Evolutionary conservation across 2,888 invertebrate species (phyloP).

Genomic region (Capitulum mitella): DNA sequence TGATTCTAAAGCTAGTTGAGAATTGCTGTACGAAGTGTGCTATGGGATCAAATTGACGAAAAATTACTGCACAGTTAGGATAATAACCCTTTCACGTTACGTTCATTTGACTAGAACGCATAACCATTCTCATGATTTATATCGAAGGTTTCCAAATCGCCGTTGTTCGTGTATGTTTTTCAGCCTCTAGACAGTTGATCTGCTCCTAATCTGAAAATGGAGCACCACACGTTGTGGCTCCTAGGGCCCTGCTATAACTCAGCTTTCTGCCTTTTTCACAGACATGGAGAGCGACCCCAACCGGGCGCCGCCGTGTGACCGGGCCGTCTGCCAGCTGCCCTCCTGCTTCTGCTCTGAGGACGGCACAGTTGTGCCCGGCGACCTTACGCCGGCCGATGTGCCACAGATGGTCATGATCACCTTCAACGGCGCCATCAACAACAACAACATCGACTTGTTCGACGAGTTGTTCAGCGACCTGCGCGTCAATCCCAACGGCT

Average conservation of each 20-base stretch:
- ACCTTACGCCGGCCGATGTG: constrained; percentile 46
- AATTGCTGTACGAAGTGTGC: too few relatives aligned
- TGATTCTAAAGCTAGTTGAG: too few relatives aligned
- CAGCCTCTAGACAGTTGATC: too few relatives aligned
- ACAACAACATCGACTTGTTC: constrained; percentile 88
- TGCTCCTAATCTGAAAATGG: neutral
- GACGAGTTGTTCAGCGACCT: constrained; percentile 84
- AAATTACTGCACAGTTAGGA: too few relatives aligned
- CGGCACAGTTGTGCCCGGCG: constrained; percentile 59
- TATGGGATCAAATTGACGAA: too few relatives aligned
- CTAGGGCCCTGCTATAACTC: too few relatives aligned
- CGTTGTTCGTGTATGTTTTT: too few relatives aligned
- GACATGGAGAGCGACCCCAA: constrained; percentile 74
- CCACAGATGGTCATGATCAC: constrained; percentile 93
- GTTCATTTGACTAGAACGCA: too few relatives aligned
- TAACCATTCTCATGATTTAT: too few relatives aligned
- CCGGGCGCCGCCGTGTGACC: constrained; percentile 82
- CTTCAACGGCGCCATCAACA: constrained; percentile 90
- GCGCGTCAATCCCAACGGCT: constrained; percentile 85
- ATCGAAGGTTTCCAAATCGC: too few relatives aligned
- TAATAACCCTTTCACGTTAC: too few relatives aligned
- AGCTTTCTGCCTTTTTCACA: neutral
- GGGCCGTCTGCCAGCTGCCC: constrained; percentile 73
- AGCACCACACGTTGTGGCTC: too few relatives aligned
- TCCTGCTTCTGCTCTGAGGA: constrained; percentile 93